Conservation (phyloP, 2,113 vertebrate species). For the Heterochromis multidens region DNA sequence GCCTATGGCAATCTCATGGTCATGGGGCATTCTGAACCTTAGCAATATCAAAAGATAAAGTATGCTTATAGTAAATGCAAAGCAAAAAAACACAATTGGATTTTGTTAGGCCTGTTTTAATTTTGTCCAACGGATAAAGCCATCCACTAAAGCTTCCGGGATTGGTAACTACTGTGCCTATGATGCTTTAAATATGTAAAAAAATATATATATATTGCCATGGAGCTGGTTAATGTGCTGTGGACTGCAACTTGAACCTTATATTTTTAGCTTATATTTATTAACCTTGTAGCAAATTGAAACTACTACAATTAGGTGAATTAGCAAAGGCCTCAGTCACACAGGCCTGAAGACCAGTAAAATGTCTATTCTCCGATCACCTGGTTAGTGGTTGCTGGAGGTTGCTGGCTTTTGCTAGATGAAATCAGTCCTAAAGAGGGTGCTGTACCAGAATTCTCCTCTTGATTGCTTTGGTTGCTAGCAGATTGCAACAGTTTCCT, state of each 20-base stretch:
- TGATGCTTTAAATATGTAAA: not conserved
- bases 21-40: not conserved
- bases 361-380: not conserved
- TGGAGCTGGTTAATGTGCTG: not conserved
- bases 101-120: not conserved
- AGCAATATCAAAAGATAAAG: not conserved
- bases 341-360: not conserved
- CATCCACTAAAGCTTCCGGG: not conserved
- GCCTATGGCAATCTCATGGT: too few species aligned
- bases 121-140: not conserved
- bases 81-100: not conserved
- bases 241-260: not conserved
- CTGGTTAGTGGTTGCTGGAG: too few species aligned
- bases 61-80: not conserved
- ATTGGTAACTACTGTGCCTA: not conserved
- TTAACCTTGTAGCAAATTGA: not conserved
- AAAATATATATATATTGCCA: too few species aligned
- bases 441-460: too few species aligned
- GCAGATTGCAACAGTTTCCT: too few species aligned
- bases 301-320: not conserved
- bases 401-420: too few species aligned
- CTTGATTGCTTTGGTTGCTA: too few species aligned
- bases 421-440: too few species aligned
- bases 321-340: not conserved
- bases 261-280: not conserved